Evolutionary conservation across 2,113 vertebrate species (phyloP).

Genomic region (Cavia aperea): DNA sequence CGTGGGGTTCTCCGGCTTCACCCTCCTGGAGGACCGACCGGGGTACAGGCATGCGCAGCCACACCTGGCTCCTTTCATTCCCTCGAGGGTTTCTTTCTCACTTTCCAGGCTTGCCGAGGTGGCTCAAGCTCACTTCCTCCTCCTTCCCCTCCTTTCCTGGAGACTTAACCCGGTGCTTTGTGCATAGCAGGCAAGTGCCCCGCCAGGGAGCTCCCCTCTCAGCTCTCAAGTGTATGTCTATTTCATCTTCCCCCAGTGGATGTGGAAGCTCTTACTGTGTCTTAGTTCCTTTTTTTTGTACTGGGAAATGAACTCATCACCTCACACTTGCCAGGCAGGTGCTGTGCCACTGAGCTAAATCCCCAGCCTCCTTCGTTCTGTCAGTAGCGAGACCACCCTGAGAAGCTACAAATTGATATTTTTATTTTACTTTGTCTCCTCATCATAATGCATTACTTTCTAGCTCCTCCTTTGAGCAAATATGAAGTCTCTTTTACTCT

Average conservation of each 20-base stretch:
- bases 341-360: too few species aligned
- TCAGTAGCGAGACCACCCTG: not conserved
- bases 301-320: too few species aligned
- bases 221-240: not conserved
- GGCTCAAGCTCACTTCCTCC: not conserved
- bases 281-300: too few species aligned
- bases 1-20: not conserved
- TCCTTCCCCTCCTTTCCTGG: not conserved
- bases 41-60: fast-evolving
- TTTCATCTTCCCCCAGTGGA: not conserved
- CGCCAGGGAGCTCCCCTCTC: not conserved
- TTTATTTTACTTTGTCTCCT: not conserved
- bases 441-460: not conserved
- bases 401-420: not conserved
- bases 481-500: not conserved
- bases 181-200: too few species aligned
- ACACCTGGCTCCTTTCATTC: not conserved
- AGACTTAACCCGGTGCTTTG: not conserved
- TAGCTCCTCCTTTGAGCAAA: not conserved
- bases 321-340: too few species aligned
- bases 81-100: not conserved
- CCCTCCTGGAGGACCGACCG: not conserved
- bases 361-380: not conserved
- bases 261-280: not conserved
- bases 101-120: not conserved